Base-by-base conservation (phyloP, 2,113 vertebrate species). In the Eudyptes chrysolophus region DNA sequence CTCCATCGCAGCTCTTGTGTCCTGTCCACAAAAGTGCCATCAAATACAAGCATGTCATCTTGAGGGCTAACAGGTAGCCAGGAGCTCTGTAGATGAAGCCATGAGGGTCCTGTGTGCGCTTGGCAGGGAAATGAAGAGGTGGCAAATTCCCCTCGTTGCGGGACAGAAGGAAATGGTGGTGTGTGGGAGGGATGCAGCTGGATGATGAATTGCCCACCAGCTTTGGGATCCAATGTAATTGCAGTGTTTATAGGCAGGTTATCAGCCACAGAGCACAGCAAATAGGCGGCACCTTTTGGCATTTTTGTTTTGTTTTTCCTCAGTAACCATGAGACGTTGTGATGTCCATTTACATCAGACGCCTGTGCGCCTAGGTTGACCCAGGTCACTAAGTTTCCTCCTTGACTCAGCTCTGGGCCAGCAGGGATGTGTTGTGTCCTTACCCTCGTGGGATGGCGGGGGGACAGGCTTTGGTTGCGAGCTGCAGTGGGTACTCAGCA, bases 361-460 rank as follows among this genome's bases (percentile, higher is more conserved):
- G 34, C 25, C 38, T 52, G 13, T 46, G 48, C 5, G 83, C 21
- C 27, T 14, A 68, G 32, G 6, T 16, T 90, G 13, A n/a, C 6
- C 5, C 48, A 52, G 34, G 49, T 52, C 58, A 80, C 21, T 17
- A 32, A 2, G 19, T 7, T 72, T 80, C 51, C 68, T 60, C 42
- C n/a, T 22, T n/a, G 65, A 27, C 18, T 44, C 27, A 6, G 6
- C 16, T 75, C 36, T 79, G 46, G 42, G n/a, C 55, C 9, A 8
- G 69, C n/a, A 24, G 38, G 30, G 24, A 44, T 48, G 6, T 13
- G 14, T 7, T 62, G 15, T 55, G 36, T 26, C 61, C 75, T 87
- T 32, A 22, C 9, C 29, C 26, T 34, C 1, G 0, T 11, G 32
- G 52, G 7, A 38, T 49, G 9, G 12, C 2, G 1, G 24, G 10